A percentile compares a stretch with the other conserved stretches of the same genome.
Conservation (phyloP, 1,140 invertebrate genomes). For the Hylaeus volcanicus region DNA sequence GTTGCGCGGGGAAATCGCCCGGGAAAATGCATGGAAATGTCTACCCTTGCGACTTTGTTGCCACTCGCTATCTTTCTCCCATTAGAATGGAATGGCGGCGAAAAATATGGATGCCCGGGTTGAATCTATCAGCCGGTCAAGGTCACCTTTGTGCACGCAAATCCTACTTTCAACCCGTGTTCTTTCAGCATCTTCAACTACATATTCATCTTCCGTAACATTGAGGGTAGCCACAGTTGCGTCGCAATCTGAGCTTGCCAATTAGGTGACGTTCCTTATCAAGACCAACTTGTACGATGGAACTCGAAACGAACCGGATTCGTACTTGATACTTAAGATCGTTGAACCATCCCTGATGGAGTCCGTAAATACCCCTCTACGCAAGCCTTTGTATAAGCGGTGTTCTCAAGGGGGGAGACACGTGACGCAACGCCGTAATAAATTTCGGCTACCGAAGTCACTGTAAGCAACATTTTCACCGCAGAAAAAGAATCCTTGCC, state of each 20-base stretch:
- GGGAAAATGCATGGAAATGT: slow-evolving; percentile 54
- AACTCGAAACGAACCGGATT: too few species aligned
- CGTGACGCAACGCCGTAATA: slow-evolving; percentile 54
- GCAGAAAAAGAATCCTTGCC: slow-evolving; percentile 45
- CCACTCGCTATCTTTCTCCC: not conserved
- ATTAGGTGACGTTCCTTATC: too few species aligned
- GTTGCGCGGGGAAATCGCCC: slow-evolving; percentile 31
- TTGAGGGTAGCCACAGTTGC: too few species aligned
- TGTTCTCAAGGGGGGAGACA: slow-evolving; percentile 25
- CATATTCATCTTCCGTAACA: too few species aligned
- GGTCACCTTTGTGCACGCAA: not conserved
- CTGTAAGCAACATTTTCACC: slow-evolving; percentile 50
- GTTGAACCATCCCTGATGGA: too few species aligned
- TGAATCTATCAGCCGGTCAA: not conserved
- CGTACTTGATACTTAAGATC: too few species aligned
- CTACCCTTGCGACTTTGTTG: slow-evolving; percentile 29
- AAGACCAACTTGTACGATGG: too few species aligned
- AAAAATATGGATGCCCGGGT: slow-evolving; percentile 16
- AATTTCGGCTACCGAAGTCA: slow-evolving; percentile 52
- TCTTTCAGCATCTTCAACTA: too few species aligned
- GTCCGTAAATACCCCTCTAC: too few species aligned
- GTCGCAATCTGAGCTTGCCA: too few species aligned
- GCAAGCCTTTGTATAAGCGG: slow-evolving; percentile 9
- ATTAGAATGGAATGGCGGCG: not conserved
- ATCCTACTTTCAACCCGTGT: too few species aligned